These are phyloP conservation scores for Eudemis profundana DNA, from an alignment of 2,888 invertebrate species.

Conservation along the genomic window DNA sequence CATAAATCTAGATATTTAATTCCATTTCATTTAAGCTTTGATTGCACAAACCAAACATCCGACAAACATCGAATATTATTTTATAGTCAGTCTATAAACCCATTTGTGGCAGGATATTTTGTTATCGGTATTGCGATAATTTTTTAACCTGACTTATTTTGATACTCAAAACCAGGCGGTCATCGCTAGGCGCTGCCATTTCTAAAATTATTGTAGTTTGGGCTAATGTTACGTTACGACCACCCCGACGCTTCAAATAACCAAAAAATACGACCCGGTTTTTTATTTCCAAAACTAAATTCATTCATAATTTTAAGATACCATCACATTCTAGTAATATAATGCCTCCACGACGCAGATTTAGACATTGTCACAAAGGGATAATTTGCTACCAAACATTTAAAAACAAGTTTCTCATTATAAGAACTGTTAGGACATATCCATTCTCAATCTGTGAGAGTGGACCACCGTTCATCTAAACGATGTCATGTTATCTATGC, in stretches of 20 bases:
- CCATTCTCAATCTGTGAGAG: constrained; percentile 49
- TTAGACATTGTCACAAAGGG: constrained; percentile 16
- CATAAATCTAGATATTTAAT: too few species aligned
- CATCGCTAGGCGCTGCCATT: too few species aligned
- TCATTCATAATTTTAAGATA: too few species aligned
- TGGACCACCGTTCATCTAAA: constrained; percentile 57
- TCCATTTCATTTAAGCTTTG: too few species aligned
- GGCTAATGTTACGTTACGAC: too few species aligned
- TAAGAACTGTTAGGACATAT: constrained; percentile 46
- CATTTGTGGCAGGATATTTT: constrained; percentile 7
- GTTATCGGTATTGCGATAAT: not conserved
- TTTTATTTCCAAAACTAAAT: too few species aligned
- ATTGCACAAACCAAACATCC: too few species aligned
- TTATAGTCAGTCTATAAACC: not conserved
- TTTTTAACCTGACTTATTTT: not conserved
- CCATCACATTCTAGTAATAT: too few species aligned
- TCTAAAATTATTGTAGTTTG: too few species aligned
- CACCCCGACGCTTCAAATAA: too few species aligned
- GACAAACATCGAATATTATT: not conserved
- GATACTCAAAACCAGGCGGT: not conserved
- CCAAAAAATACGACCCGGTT: too few species aligned
- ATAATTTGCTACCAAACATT: not conserved
- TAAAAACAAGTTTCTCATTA: constrained; percentile 31
- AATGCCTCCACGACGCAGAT: too few species aligned
- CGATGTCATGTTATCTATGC: constrained; percentile 75